A percentile compares a stretch with the other conserved stretches of the same genome.
phyloP scores from a whole-genome alignment of 2,797 vertebrate species.

The Sphaeramia orbicularis region DNA sequence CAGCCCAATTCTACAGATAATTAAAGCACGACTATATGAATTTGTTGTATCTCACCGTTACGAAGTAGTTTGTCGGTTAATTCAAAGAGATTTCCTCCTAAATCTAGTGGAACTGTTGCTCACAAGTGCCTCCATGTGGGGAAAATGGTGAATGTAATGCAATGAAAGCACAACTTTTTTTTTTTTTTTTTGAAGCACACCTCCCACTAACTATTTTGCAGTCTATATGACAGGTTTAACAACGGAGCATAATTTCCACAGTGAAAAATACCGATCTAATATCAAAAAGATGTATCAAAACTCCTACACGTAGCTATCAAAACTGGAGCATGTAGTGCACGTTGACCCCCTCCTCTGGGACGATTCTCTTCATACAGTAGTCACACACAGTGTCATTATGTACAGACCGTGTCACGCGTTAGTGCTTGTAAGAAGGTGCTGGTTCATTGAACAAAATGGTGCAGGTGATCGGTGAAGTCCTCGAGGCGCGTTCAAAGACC shows the following conservation, averaged over 20 bases:
- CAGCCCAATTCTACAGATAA: too few relatives aligned
- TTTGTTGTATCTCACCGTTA: too few relatives aligned
- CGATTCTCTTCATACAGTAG: constrained; percentile 50
- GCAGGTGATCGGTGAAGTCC: constrained; percentile 50
- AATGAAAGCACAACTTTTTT: constrained; percentile 7
- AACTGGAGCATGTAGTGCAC: constrained; percentile 53
- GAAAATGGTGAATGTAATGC: constrained; percentile 12
- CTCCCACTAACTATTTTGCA: constrained; percentile 12
- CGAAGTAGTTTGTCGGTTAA: too few relatives aligned
- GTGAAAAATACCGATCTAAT: constrained; percentile 77
- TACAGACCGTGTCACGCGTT: constrained; percentile 62
- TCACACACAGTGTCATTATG: constrained; percentile 59
- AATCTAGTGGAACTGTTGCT: too few relatives aligned
- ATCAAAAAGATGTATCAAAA: constrained; percentile 79
- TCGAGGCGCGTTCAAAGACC: constrained; percentile 24
- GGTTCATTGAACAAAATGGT: constrained; percentile 58
- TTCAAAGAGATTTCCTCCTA: too few relatives aligned
- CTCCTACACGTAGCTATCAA: constrained; percentile 62
- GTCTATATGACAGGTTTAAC: constrained; percentile 18
- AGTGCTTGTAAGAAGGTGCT: constrained; percentile 74
- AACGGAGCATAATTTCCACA: constrained; percentile 13
- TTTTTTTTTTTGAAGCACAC: constrained; percentile 9
- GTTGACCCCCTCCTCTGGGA: constrained; percentile 18
- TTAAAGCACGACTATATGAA: too few relatives aligned
- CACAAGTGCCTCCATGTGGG: neutral